Percentiles rank a stretch among this genome's conserved stretches.
phyloP scores from a whole-genome alignment of 2,797 vertebrate species.

The Epinephelus awoara region DNA sequence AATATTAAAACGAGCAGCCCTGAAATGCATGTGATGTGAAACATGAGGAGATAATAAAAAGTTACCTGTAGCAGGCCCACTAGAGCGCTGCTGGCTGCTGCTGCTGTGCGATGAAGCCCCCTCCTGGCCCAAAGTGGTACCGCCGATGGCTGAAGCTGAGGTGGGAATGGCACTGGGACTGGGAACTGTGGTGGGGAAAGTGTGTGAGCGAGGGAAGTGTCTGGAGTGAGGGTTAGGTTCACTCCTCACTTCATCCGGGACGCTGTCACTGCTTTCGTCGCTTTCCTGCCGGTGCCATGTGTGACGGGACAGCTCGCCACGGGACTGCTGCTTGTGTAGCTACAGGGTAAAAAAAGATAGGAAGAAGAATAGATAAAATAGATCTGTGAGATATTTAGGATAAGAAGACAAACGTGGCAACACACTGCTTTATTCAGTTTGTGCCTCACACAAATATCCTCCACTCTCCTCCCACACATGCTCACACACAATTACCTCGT shows the following conservation, averaged over 20 bases:
- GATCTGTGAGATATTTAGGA: background rate
- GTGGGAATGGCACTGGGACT: slow-evolving; percentile 74
- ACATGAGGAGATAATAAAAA: background rate
- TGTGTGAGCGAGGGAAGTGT: slow-evolving; percentile 87
- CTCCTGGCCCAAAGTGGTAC: slow-evolving; percentile 81
- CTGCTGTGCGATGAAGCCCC: slow-evolving; percentile 84
- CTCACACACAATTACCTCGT: slow-evolving; percentile 88
- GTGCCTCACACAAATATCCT: background rate
- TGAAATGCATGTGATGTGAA: background rate
- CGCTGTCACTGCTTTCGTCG: slow-evolving; percentile 95
- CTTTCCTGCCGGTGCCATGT: slow-evolving; percentile 97
- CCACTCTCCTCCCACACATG: background rate
- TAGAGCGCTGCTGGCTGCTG: slow-evolving; percentile 85
- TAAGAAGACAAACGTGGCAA: background rate
- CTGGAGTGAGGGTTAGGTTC: slow-evolving; percentile 69
- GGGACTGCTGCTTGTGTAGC: slow-evolving; percentile 94
- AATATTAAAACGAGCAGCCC: background rate
- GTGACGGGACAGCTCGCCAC: slow-evolving; percentile 92
- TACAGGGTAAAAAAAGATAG: slow-evolving; percentile 16
- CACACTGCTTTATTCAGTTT: background rate
- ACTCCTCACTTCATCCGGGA: slow-evolving; percentile 88
- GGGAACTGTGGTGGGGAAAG: slow-evolving; percentile 87
- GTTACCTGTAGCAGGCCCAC: slow-evolving; percentile 90
- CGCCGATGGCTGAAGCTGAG: slow-evolving; percentile 68
- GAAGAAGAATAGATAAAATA: background rate